Conservation (phyloP, 2,797 vertebrate species). For the Ara ararauna region DNA sequence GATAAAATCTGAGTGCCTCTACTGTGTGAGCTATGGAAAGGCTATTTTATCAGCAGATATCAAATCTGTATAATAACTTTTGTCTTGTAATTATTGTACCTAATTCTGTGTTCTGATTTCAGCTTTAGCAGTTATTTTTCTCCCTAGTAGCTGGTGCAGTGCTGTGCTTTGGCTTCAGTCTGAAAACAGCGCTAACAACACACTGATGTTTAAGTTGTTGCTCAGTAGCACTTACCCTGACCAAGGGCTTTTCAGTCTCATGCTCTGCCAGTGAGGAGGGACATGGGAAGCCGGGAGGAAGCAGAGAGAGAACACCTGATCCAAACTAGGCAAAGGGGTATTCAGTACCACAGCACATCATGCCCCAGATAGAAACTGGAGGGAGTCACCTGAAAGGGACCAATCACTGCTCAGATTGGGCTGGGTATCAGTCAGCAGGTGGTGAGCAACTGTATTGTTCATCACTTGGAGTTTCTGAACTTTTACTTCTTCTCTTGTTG, state of each 20-base stretch:
- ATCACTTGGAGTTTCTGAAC: background rate
- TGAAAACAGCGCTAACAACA: background rate
- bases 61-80: background rate
- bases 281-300: background rate
- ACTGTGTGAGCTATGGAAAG: background rate
- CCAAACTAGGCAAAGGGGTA: background rate
- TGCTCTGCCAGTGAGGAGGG: background rate
- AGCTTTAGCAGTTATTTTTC: background rate
- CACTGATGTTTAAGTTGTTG: background rate
- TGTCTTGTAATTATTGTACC: accelerated
- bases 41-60: background rate
- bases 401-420: background rate
- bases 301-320: background rate
- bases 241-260: background rate
- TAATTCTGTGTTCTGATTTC: background rate
- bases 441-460: background rate
- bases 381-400: background rate
- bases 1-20: background rate
- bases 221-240: background rate
- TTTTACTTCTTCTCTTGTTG: background rate
- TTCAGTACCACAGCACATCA: background rate
- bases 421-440: background rate
- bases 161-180: background rate
- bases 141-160: background rate
- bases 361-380: background rate